Evolutionary conservation across 2,888 invertebrate species (phyloP), one percentile per base, ranked within the genome.

Genomic region (Dolichomitus sp.): DNA sequence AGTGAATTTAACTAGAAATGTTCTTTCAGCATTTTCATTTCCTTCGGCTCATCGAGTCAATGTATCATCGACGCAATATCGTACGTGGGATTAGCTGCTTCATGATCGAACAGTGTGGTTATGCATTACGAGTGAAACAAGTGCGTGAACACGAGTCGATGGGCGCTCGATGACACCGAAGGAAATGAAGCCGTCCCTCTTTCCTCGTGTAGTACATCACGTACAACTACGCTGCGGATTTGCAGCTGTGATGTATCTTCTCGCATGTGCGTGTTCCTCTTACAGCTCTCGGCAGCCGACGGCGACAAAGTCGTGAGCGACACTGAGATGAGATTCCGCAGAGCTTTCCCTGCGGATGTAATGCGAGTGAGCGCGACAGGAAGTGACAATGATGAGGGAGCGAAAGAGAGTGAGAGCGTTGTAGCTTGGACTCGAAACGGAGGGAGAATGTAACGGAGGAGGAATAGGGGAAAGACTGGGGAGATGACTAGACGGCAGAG

Each of bases 161-260:
- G 80, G 54, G 73, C 68, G 65, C 81, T 86, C 77, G 86, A 85
- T 86, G 86, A 86, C 86, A 85, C 81, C 77, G 77, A 81, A 81
- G 86, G 86, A 86, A 86, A 86, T 86, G 75, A 85, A 86, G 54
- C 82, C 85, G 85, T 84, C 83, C 76, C 82, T 65, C 72, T 70
- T 33, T 57, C 54, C 70, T 33, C 59, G 23, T 23, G 59, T 65
- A 45, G 54, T 45, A 68, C 54, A 73, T 77, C 61, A 63, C 77
- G 66, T 37, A 68, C 52, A 45, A 54, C 66, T 1, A 59, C 40
- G 23, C 57, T 33, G 11, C 69, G n/a, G 48, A n/a, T 12, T 72
- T 73, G 73, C 76, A 79, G 57, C 75, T 61, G 70, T 50, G 19
- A 14, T 54, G 79, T 74, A 33, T 65, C 69, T 42, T 72, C 69